Percentiles rank a stretch among this genome's conserved stretches.
Evolutionary conservation across 1,140 invertebrate genomes (phyloP).

Genomic region (Holotrichia oblita): DNA sequence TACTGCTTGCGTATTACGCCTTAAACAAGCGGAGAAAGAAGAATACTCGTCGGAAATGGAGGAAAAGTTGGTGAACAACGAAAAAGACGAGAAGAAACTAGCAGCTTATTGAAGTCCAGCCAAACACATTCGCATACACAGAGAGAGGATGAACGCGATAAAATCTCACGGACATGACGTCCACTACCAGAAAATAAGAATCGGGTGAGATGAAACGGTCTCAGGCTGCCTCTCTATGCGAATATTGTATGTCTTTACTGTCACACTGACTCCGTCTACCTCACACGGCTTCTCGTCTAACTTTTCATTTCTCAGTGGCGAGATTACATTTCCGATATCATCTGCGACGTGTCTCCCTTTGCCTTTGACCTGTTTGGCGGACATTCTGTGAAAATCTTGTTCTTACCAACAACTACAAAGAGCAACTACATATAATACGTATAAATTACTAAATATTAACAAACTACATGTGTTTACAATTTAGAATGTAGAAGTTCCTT

Average conservation of each 20-base stretch:
- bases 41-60: background rate
- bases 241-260: conserved; percentile 24
- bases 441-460: too few species aligned
- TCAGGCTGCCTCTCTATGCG: background rate
- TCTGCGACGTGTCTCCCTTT: background rate
- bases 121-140: background rate
- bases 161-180: conserved; percentile 8
- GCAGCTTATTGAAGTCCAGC: conserved; percentile 15
- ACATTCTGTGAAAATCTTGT: background rate
- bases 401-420: background rate
- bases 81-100: background rate
- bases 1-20: background rate
- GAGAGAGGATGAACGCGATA: conserved; percentile 14
- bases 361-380: background rate
- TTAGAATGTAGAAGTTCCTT: too few species aligned
- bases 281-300: background rate
- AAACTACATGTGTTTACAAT: too few species aligned
- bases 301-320: conserved; percentile 5
- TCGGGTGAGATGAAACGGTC: background rate
- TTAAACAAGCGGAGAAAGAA: background rate
- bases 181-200: conserved; percentile 1
- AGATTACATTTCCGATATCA: conserved; percentile 24
- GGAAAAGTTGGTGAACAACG: background rate
- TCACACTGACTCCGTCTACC: background rate
- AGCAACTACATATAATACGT: background rate